Evolutionary conservation across 2,797 vertebrate genomes (phyloP).

Genomic region (Salmo trutta): DNA sequence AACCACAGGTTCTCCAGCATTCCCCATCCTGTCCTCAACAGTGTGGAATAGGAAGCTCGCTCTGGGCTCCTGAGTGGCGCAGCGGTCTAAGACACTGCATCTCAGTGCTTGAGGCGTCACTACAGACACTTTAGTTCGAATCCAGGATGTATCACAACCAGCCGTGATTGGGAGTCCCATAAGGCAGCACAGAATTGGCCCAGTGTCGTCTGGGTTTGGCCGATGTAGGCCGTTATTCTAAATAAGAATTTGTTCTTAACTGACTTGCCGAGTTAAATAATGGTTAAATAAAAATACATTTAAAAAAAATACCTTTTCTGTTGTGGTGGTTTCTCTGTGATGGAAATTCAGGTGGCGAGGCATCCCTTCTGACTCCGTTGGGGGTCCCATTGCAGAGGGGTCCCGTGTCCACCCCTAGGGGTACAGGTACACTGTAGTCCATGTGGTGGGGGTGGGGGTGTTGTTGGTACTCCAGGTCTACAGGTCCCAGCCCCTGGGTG

Average conservation of each 20-base stretch:
- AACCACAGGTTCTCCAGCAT: not conserved
- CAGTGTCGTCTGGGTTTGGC: too few species aligned
- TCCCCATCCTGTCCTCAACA: not conserved
- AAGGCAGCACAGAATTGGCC: too few species aligned
- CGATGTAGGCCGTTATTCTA: too few species aligned
- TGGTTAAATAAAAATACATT: too few species aligned
- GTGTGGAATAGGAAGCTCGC: fast-evolving
- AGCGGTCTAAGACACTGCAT: too few species aligned
- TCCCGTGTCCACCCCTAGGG: constrained; percentile 36
- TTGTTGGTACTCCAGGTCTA: constrained; percentile 65
- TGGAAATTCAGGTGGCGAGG: constrained; percentile 71
- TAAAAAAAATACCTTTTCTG: constrained; percentile 68
- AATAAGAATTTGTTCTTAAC: too few species aligned
- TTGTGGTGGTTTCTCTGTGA: constrained; percentile 56
- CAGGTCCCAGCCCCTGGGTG: constrained; percentile 51
- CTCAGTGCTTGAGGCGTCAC: too few species aligned
- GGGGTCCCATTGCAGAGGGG: constrained; percentile 71
- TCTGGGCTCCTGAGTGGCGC: not conserved
- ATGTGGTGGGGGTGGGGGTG: constrained; percentile 37
- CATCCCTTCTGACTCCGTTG: constrained; percentile 61
- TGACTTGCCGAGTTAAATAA: too few species aligned
- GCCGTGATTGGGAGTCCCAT: too few species aligned
- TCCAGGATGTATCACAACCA: too few species aligned
- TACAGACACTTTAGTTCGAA: too few species aligned
- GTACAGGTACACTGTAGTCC: constrained; percentile 52